A percentile compares a stretch with the other conserved stretches of the same genome.
These are phyloP conservation scores for Bufo gargarizans DNA, from an alignment of 2,113 vertebrate genomes.

Conservation along the genomic window DNA sequence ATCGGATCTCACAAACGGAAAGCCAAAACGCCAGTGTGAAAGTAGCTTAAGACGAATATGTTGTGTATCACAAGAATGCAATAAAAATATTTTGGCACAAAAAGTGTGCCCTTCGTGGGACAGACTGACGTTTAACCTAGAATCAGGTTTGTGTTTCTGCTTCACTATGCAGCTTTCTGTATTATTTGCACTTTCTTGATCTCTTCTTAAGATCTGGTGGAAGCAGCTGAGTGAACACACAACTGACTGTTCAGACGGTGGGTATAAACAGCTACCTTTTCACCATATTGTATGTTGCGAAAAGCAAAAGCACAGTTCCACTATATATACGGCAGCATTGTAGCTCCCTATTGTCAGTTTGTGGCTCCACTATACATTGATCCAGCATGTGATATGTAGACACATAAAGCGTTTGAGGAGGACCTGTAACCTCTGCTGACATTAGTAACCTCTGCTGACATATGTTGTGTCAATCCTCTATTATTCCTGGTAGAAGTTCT, in stretches of 20 bases:
- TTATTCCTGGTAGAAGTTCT: too few species aligned
- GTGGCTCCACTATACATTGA: background rate
- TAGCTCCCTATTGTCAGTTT: too few species aligned
- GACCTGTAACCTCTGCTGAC: too few species aligned
- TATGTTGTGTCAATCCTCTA: too few species aligned
- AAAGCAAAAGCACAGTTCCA: background rate
- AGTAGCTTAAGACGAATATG: background rate
- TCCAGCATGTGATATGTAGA: background rate
- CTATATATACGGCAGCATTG: background rate
- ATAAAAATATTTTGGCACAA: background rate
- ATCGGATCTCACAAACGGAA: too few species aligned
- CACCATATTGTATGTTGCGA: background rate
- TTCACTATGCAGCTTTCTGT: background rate
- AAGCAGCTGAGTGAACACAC: background rate
- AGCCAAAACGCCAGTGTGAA: too few species aligned
- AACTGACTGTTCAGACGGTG: background rate
- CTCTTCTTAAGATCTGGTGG: background rate
- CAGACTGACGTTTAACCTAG: conserved; percentile 6
- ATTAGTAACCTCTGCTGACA: too few species aligned
- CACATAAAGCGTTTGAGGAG: too few species aligned
- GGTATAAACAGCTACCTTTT: background rate
- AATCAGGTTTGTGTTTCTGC: background rate
- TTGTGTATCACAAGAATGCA: conserved; percentile 12
- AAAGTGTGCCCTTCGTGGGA: background rate
- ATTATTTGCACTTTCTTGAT: background rate